Evolutionary conservation across 2,113 vertebrate genomes (phyloP).

Genomic region (Antidorcas marsupialis): DNA sequence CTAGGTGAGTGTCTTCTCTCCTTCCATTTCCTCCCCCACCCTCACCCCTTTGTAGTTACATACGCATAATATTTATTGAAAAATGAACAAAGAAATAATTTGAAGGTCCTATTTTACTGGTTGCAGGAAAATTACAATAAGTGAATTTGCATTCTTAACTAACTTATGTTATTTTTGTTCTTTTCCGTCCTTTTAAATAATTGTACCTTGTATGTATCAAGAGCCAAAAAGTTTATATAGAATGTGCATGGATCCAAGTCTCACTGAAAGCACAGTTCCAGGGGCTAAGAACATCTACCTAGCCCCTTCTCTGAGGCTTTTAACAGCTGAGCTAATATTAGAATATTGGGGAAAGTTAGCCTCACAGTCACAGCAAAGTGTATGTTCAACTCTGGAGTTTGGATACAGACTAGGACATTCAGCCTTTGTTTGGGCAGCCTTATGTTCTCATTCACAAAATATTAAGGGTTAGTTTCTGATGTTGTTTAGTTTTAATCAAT

Average conservation of each 20-base stretch:
- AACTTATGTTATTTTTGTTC: not conserved
- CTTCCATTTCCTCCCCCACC: not conserved
- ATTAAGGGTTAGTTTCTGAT: not conserved
- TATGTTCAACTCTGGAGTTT: not conserved
- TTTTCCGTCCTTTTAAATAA: not conserved
- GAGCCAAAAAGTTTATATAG: not conserved
- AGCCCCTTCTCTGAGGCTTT: not conserved
- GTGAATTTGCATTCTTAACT: not conserved
- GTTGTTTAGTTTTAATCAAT: not conserved
- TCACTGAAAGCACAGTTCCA: not conserved
- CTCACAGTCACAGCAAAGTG: not conserved
- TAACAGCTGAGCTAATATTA: conserved; percentile 25
- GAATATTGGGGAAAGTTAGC: not conserved
- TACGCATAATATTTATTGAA: not conserved
- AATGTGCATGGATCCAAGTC: not conserved
- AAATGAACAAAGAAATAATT: not conserved
- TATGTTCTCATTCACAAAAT: not conserved
- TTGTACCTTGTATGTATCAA: not conserved
- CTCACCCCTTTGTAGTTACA: not conserved
- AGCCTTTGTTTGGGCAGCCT: not conserved
- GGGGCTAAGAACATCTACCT: conserved; percentile 1
- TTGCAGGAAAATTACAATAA: not conserved
- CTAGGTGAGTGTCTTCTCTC: conserved; percentile 89
- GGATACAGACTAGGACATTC: not conserved
- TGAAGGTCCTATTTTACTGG: not conserved